Evolutionary conservation across 2,113 vertebrate genomes (phyloP).

Genomic region (Ailuropoda melanoleuca): DNA sequence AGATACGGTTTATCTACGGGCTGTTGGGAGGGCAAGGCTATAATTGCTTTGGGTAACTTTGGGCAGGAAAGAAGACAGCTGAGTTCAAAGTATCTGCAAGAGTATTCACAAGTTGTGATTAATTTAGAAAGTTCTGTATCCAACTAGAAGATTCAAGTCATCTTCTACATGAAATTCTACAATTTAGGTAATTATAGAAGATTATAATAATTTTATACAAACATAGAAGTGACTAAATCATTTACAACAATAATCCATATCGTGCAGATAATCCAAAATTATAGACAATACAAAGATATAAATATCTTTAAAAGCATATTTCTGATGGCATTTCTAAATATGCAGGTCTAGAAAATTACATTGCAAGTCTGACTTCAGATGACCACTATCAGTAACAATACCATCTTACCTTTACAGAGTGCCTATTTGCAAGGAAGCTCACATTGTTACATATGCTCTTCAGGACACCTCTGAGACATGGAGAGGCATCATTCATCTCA

Average conservation of each 20-base stretch:
- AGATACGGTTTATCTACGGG: background rate
- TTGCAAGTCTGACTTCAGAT: background rate
- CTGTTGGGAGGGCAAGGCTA: background rate
- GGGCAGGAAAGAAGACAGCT: background rate
- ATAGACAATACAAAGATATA: background rate
- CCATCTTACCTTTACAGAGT: background rate
- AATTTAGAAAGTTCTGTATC: conserved; percentile 10
- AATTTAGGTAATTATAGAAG: conserved; percentile 10
- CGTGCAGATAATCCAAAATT: conserved; percentile 30
- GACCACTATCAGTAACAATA: background rate
- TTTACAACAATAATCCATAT: background rate
- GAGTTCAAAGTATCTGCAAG: background rate
- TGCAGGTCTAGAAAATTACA: background rate
- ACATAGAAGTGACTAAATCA: background rate
- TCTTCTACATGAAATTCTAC: background rate
- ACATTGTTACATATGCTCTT: background rate
- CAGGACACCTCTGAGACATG: background rate
- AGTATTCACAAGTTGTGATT: background rate
- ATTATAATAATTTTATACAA: conserved; percentile 25
- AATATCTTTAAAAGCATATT: conserved; percentile 6
- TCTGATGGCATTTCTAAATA: conserved; percentile 26
- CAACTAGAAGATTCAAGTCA: background rate
- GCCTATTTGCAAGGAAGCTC: background rate
- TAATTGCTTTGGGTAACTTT: background rate
- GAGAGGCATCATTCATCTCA: background rate